phyloP scores from a whole-genome alignment of 2,888 invertebrate species.

The Acanthacorydalis orientalis region DNA sequence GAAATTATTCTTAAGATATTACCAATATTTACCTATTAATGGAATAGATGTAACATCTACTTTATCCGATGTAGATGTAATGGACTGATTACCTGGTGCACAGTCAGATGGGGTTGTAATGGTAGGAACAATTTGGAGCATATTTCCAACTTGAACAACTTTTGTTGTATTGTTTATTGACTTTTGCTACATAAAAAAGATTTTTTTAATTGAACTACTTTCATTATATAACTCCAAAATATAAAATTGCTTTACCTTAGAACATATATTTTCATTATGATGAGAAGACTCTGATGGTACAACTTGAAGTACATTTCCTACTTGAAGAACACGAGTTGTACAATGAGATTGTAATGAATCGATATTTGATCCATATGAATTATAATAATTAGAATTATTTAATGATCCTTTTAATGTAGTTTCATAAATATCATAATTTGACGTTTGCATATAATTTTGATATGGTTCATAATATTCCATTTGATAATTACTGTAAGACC shows the following conservation, averaged over 20 bases:
- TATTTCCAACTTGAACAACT: conserved; percentile 36
- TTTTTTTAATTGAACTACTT: no score
- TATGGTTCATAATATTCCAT: conserved; percentile 3
- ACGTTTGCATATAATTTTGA: conserved; percentile 3
- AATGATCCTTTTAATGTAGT: neutral
- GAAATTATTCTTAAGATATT: no score
- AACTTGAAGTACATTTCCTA: conserved; percentile 41
- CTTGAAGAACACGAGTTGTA: conserved; percentile 18
- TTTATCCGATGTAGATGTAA: neutral
- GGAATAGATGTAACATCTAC: no score
- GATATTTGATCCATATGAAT: neutral
- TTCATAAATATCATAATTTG: conserved; percentile 7
- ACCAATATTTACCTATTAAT: no score
- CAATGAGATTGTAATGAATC: neutral
- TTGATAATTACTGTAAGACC: conserved; percentile 4
- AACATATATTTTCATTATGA: no score
- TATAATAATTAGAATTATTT: neutral
- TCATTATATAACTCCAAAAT: neutral
- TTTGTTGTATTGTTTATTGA: conserved; percentile 9
- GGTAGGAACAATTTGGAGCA: conserved; percentile 38
- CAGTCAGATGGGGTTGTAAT: conserved; percentile 17
- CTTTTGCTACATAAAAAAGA: no score
- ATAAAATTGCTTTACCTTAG: neutral
- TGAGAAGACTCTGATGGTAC: conserved; percentile 30
- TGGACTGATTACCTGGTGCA: neutral